These are phyloP conservation scores for Neogobius melanostomus DNA, from an alignment of 2,113 vertebrate species.

Conservation along the genomic window DNA sequence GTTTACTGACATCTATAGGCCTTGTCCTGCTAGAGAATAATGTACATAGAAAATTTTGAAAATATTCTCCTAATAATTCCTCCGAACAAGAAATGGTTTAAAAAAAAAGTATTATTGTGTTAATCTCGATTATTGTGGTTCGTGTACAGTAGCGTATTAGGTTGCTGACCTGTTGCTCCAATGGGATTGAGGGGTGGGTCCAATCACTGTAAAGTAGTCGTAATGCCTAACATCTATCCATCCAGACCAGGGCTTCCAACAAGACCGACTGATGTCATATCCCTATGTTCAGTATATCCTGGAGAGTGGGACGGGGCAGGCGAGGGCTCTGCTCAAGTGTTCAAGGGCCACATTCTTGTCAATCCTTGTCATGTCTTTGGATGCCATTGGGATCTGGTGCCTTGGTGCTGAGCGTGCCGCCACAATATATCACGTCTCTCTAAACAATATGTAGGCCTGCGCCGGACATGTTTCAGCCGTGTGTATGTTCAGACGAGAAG, in stretches of 20 bases:
- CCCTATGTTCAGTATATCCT: slow-evolving; percentile 15
- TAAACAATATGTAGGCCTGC: slow-evolving; percentile 51
- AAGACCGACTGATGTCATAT: slow-evolving; percentile 21
- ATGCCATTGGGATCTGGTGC: slow-evolving; percentile 31
- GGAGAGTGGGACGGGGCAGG: slow-evolving; percentile 21
- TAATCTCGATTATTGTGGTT: too few species aligned
- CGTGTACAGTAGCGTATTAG: too few species aligned
- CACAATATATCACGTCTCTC: slow-evolving; percentile 45
- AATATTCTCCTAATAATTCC: too few species aligned
- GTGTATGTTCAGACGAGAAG: slow-evolving; percentile 61
- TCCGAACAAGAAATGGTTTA: too few species aligned
- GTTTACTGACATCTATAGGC: too few species aligned
- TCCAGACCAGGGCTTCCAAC: not conserved
- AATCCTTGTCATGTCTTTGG: slow-evolving; percentile 57
- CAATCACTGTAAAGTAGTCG: too few species aligned
- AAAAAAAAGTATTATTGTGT: too few species aligned
- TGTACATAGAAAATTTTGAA: too few species aligned
- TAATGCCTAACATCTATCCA: too few species aligned
- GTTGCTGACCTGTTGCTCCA: too few species aligned
- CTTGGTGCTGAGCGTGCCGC: slow-evolving; percentile 32
- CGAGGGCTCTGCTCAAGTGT: slow-evolving; percentile 34
- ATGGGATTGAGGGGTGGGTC: too few species aligned
- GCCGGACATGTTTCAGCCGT: slow-evolving; percentile 52
- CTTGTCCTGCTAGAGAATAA: too few species aligned
- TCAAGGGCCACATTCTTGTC: slow-evolving; percentile 43